These are phyloP conservation scores for Leptobrachium ailaonicum DNA, from an alignment of 2,113 vertebrate genomes.

Conservation along the genomic window DNA sequence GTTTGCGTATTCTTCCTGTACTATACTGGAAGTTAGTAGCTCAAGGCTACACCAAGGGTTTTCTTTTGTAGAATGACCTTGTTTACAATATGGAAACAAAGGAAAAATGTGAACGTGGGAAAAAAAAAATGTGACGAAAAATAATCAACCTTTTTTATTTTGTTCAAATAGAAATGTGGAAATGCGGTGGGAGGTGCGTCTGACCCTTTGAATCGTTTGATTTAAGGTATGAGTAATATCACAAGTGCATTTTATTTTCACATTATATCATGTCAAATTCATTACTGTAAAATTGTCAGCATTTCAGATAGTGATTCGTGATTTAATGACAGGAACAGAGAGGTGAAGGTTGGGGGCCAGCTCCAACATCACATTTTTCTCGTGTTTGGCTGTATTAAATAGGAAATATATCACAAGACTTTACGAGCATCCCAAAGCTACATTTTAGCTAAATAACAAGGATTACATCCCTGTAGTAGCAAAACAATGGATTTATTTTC, in stretches of 20 bases:
- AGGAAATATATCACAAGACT: no score
- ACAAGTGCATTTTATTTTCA: constrained; percentile 23
- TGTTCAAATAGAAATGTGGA: constrained; percentile 2
- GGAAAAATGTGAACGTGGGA: constrained; percentile 14
- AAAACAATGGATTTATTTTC: no score
- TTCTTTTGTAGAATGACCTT: not conserved
- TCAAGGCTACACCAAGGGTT: not conserved
- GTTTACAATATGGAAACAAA: constrained; percentile 2
- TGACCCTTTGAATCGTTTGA: constrained; percentile 27
- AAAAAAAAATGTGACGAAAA: not conserved
- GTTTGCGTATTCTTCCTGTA: not conserved
- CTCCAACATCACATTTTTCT: not conserved
- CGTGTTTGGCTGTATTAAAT: not conserved
- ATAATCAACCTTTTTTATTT: not conserved
- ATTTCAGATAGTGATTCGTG: constrained; percentile 20
- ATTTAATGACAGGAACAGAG: constrained; percentile 28
- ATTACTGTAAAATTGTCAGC: constrained; percentile 29
- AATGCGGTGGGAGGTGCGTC: constrained; percentile 18
- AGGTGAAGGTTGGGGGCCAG: constrained; percentile 13
- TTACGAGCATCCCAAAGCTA: not conserved
- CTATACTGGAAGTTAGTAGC: not conserved
- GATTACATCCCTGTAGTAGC: no score
- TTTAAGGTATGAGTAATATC: constrained; percentile 32
- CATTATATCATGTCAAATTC: constrained; percentile 41
- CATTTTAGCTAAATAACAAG: not conserved